Conservation (phyloP, 1,140 invertebrate genomes). For the Hycleus cichorii region DNA sequence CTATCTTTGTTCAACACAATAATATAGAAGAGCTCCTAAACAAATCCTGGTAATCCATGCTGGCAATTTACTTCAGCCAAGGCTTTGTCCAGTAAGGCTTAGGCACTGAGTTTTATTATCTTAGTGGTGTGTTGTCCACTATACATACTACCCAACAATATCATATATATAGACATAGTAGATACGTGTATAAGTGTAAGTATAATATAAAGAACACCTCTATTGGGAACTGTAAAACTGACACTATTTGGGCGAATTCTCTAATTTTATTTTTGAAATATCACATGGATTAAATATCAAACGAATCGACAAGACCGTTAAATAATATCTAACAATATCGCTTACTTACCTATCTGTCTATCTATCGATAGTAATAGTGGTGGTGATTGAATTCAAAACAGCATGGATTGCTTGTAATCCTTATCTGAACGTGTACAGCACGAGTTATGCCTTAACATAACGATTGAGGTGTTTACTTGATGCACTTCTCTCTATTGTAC, state of each 20-base stretch:
- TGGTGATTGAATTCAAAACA: too few relatives aligned
- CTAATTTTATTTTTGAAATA: too few relatives aligned
- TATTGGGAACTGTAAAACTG: too few relatives aligned
- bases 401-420: constrained; percentile 19
- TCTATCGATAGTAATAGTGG: too few relatives aligned
- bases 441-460: constrained; percentile 23
- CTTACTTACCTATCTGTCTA: too few relatives aligned
- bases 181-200: background rate
- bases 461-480: constrained; percentile 25
- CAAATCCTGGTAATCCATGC: constrained; percentile 45
- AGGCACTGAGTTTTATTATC: constrained; percentile 46
- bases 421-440: constrained; percentile 23
- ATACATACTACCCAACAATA: constrained; percentile 3
- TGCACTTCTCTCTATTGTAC: constrained; percentile 6
- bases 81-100: constrained; percentile 41
- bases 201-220: background rate
- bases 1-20: too few relatives aligned
- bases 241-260: too few relatives aligned
- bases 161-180: constrained; percentile 5
- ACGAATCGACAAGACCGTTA: too few relatives aligned
- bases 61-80: constrained; percentile 45
- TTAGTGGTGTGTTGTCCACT: constrained; percentile 28
- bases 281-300: too few relatives aligned
- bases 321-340: too few relatives aligned
- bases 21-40: constrained; percentile 35